phyloP scores from a whole-genome alignment of 2,888 invertebrate species.

The Athetis lepigone region DNA sequence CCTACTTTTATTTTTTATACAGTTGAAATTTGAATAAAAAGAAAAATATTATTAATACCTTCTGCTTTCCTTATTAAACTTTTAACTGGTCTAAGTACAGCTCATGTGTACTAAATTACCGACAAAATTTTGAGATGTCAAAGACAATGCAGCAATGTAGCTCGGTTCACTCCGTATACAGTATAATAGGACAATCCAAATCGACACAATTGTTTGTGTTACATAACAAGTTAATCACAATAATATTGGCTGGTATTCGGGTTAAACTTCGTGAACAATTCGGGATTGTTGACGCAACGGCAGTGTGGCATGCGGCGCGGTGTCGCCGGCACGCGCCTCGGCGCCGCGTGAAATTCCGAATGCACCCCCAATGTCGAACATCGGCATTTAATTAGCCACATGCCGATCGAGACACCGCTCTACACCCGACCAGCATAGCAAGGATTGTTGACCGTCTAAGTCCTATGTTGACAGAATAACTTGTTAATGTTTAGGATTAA shows the following conservation, averaged over 20 bases:
- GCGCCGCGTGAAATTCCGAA: slow-evolving; percentile 77
- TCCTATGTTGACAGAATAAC: slow-evolving; percentile 82
- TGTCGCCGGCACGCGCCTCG: slow-evolving; percentile 71
- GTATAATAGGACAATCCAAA: slow-evolving; percentile 12
- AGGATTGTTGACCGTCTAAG: slow-evolving; percentile 82
- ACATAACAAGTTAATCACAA: slow-evolving; percentile 42
- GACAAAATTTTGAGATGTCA: not conserved
- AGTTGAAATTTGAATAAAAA: slow-evolving; percentile 1
- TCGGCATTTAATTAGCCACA: slow-evolving; percentile 90
- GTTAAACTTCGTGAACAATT: slow-evolving; percentile 80
- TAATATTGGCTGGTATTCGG: slow-evolving; percentile 53
- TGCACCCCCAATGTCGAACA: slow-evolving; percentile 79
- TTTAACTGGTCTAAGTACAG: not conserved
- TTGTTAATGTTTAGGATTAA: slow-evolving; percentile 73
- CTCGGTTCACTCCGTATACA: not conserved
- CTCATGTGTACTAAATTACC: not conserved
- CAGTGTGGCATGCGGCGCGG: slow-evolving; percentile 76
- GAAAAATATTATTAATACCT: not conserved
- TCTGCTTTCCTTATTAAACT: not conserved
- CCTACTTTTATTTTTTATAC: slow-evolving; percentile 23
- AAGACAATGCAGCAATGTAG: not conserved
- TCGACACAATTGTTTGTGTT: slow-evolving; percentile 20
- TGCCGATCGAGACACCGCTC: slow-evolving; percentile 79
- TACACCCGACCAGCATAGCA: slow-evolving; percentile 78
- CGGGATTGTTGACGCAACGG: slow-evolving; percentile 75